Conservation (phyloP, 37 sponge, comb jelly and placozoan species). For the Spongilla lacustris region DNA sequence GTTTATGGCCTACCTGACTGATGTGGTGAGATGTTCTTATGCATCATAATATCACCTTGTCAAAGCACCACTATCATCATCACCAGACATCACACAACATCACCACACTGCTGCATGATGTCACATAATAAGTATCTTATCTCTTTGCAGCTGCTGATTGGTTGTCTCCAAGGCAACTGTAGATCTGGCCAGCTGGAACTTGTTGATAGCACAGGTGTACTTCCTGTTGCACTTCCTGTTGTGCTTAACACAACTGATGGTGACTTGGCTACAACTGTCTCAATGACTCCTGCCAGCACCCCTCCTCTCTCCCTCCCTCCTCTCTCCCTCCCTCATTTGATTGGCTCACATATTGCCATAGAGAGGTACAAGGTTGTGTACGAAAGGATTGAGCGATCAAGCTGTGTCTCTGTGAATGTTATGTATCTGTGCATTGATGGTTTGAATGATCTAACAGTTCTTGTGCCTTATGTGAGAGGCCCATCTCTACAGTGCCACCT, state of each 20-base stretch:
- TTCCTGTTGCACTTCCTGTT: neutral
- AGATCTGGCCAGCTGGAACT: constrained; percentile 20
- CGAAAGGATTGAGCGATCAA: neutral
- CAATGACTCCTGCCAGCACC: neutral
- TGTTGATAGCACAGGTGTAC: constrained; percentile 7
- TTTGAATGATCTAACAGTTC: neutral
- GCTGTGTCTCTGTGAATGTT: neutral
- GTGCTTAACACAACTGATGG: neutral
- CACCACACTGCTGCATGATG: too few species aligned
- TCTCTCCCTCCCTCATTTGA: neutral
- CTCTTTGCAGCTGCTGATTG: constrained; percentile 35
- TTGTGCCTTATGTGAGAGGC: neutral
- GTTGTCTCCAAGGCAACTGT: constrained; percentile 17
- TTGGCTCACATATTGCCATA: neutral
- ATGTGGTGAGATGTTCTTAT: neutral
- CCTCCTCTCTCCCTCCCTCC: too few species aligned
- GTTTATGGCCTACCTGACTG: neutral
- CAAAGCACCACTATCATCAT: too few species aligned
- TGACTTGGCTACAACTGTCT: neutral
- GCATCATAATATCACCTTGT: too few species aligned
- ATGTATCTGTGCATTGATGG: neutral
- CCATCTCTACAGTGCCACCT: neutral
- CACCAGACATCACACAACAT: too few species aligned
- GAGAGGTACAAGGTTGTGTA: neutral
- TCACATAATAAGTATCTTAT: too few species aligned